Evolutionary conservation across 1,140 invertebrate species (phyloP).

Genomic region (Triops cancriformis): DNA sequence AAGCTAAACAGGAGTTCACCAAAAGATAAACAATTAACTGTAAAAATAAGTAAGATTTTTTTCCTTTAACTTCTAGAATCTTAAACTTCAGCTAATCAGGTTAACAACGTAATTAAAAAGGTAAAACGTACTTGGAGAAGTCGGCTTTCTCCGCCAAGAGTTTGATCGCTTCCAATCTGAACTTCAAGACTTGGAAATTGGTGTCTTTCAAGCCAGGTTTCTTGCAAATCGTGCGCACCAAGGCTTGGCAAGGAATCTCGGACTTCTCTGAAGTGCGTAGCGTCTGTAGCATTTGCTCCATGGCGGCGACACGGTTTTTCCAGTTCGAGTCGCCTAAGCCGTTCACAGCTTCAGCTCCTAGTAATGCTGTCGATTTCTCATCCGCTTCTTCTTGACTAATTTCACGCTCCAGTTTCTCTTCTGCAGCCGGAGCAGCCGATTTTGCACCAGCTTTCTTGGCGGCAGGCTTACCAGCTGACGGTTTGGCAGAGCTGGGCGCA

Average conservation of each 20-base stretch:
- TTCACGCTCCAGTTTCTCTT: constrained; percentile 42
- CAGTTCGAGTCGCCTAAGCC: constrained; percentile 70
- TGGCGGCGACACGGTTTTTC: constrained; percentile 71
- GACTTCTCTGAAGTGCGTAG: constrained; percentile 52
- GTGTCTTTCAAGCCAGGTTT: constrained; percentile 88
- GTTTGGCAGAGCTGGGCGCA: constrained; percentile 29
- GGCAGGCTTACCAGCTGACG: constrained; percentile 20
- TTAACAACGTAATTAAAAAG: background rate
- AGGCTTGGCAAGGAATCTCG: constrained; percentile 61
- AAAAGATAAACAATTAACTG: background rate
- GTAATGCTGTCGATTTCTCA: constrained; percentile 53
- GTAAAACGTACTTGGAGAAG: constrained; percentile 53
- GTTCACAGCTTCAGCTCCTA: constrained; percentile 52
- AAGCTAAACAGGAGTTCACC: background rate
- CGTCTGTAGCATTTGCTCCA: constrained; percentile 58
- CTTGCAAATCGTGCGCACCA: constrained; percentile 63
- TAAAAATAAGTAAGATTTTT: constrained; percentile 5
- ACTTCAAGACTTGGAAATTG: constrained; percentile 86
- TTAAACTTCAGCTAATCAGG: background rate
- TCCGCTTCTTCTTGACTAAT: constrained; percentile 59
- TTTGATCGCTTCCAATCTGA: constrained; percentile 67
- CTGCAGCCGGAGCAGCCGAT: constrained; percentile 32
- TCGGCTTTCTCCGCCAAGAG: constrained; percentile 64
- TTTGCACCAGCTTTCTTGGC: constrained; percentile 34
- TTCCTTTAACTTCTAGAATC: too few species aligned